phyloP scores from a whole-genome alignment of 2,797 vertebrate species.

The Falco cherrug region DNA sequence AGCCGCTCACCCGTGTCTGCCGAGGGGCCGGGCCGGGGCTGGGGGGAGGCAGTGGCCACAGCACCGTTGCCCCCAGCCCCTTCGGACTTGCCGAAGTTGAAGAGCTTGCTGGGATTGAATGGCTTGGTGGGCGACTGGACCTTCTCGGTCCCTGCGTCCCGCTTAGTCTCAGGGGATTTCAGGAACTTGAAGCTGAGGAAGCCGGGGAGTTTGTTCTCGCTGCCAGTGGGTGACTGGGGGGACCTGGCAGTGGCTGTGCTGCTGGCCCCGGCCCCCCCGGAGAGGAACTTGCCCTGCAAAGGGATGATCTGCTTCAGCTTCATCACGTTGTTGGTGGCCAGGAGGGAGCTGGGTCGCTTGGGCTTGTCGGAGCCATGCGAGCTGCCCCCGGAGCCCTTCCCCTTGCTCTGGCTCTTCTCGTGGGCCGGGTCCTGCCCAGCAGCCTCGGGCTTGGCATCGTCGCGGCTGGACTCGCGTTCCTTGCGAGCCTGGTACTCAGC shows the following conservation, averaged over 20 bases:
- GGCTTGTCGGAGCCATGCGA: conserved; percentile 85
- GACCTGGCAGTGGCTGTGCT: conserved; percentile 75
- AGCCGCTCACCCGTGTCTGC: conserved; percentile 73
- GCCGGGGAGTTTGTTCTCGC: conserved; percentile 90
- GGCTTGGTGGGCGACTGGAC: conserved; percentile 94
- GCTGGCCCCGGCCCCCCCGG: conserved; percentile 37
- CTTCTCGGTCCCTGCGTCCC: conserved; percentile 85
- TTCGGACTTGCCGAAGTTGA: conserved; percentile 85
- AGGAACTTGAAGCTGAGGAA: conserved; percentile 98
- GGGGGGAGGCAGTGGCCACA: not conserved
- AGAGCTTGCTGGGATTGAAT: conserved; percentile 95
- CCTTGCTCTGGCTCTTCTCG: conserved; percentile 85
- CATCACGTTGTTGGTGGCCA: conserved; percentile 96
- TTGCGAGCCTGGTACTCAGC: conserved; percentile 89
- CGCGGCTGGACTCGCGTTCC: conserved; percentile 83
- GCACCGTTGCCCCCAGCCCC: conserved; percentile 51
- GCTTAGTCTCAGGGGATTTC: conserved; percentile 91
- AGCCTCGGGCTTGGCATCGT: conserved; percentile 80
- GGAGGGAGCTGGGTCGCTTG: conserved; percentile 93
- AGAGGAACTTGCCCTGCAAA: conserved; percentile 92
- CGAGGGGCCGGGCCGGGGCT: conserved; percentile 70
- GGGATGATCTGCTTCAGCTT: conserved; percentile 99
- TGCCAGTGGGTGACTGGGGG: conserved; percentile 89
- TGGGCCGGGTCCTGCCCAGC: conserved; percentile 79
- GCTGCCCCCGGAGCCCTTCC: conserved; percentile 68